Evolutionary conservation across 2,113 vertebrate genomes (phyloP).

Genomic region (Calypte anna): DNA sequence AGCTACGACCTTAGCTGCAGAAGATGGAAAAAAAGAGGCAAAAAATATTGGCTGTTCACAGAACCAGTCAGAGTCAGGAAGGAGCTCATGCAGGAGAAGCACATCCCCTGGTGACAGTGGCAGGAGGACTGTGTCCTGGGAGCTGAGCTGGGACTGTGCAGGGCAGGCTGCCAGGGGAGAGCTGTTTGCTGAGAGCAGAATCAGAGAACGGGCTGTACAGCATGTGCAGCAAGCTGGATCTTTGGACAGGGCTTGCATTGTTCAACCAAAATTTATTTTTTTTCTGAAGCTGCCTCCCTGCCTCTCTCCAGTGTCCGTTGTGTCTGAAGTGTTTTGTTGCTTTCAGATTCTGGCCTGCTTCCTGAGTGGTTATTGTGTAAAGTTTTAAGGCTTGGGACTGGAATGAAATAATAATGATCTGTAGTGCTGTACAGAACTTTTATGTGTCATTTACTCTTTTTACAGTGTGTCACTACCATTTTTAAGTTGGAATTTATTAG

Average conservation of each 20-base stretch:
- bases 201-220: background rate
- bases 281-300: background rate
- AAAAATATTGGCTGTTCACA: background rate
- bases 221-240: background rate
- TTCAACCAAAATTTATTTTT: background rate
- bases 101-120: accelerated
- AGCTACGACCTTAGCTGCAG: background rate
- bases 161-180: background rate
- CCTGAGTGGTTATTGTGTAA: background rate
- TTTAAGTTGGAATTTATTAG: background rate
- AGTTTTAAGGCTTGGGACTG: background rate
- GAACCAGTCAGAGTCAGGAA: background rate
- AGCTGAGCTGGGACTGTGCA: accelerated
- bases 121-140: background rate
- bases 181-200: background rate
- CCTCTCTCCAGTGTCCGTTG: background rate
- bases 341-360: background rate
- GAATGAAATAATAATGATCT: background rate
- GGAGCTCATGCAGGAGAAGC: background rate
- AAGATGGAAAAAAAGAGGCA: background rate
- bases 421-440: background rate
- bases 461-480: background rate
- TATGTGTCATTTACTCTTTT: accelerated
- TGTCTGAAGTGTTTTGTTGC: background rate
- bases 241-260: background rate